phyloP scores from a whole-genome alignment of 1,140 invertebrate species.

The Probaryconus sp. region DNA sequence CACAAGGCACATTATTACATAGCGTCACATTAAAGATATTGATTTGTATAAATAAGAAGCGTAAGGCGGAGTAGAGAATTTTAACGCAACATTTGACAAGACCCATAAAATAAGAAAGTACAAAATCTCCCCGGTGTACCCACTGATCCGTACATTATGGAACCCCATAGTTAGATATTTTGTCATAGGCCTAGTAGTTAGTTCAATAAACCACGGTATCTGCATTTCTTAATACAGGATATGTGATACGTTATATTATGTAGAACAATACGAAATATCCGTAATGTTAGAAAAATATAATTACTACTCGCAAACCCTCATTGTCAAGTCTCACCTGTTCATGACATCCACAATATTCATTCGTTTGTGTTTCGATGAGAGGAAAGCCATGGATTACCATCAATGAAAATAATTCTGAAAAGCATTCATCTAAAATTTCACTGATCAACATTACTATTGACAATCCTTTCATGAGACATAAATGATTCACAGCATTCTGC shows the following conservation, averaged over 20 bases:
- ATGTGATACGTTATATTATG: conserved; percentile 33
- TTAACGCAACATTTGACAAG: conserved; percentile 24
- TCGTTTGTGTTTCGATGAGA: conserved; percentile 51
- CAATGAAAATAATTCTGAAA: conserved; percentile 1
- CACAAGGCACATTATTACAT: conserved; percentile 51
- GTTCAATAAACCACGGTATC: conserved; percentile 42
- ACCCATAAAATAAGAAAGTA: conserved; percentile 47
- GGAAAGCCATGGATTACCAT: conserved; percentile 2
- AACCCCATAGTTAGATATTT: conserved; percentile 57
- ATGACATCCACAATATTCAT: conserved; percentile 45
- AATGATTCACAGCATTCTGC: conserved; percentile 70
- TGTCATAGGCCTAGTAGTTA: conserved; percentile 59
- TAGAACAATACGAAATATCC: conserved; percentile 40
- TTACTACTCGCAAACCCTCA: conserved; percentile 42
- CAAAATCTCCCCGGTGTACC: conserved; percentile 43
- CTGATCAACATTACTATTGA: conserved; percentile 10
- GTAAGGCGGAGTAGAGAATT: conserved; percentile 22
- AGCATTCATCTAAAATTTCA: conserved; percentile 1
- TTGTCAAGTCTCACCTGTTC: conserved; percentile 50
- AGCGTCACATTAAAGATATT: conserved; percentile 35
- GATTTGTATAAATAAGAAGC: conserved; percentile 24
- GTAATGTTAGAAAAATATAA: conserved; percentile 44
- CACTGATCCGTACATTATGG: conserved; percentile 33
- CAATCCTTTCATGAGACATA: conserved; percentile 42
- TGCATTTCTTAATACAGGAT: conserved; percentile 48